Evolutionary conservation across 2,113 vertebrate species (phyloP), one percentile per base, ranked within the genome.

Genomic region (Rhea pennata): DNA sequence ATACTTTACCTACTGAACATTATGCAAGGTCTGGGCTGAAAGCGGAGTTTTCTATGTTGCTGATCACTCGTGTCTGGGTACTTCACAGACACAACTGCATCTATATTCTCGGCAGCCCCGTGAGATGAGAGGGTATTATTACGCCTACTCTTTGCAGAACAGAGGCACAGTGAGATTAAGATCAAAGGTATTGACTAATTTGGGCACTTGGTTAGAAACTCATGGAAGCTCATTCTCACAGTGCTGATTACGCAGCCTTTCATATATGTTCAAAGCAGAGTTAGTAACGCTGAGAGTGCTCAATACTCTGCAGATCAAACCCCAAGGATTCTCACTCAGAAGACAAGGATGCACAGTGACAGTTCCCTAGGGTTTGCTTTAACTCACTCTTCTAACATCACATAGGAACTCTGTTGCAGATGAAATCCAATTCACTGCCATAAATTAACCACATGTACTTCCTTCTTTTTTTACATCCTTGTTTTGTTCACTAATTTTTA

Each of bases 171-270:
- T 20, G 20, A 94, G 27, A 86, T 64, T 67, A 84, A 94, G 72
- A 95, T 96, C 95, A 97, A 97, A 96, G 90, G 61, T 75, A 84
- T 1, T 67, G 64, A 69, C 54, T 96, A 80, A 90, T 92, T 92
- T 84, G 72, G 64, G 42, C 42, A 86, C 72, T 80, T 80, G 46
- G 64, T 64, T 95, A 54, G 69, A 91, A 96, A 67, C 20, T 71
- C 50, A 64, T 7, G 42, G 74, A 95, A 91, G 65, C 42, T 92
- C 80, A 88, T 92, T 92, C 91, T 84, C 79, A 95, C 51, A 81
- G 33, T 36, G 6, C 39, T 74, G 66, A 62, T 82, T 48, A 81
- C 59, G 78, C 21, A 90, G 44, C 56, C 56, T 94, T 92, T 96
- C 39, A 69, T 48, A 51, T 26, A n/a, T 36, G 59, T 84, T 93